These are phyloP conservation scores for Arothron firmamentum DNA, from an alignment of 2,113 vertebrate genomes.

Conservation along the genomic window DNA sequence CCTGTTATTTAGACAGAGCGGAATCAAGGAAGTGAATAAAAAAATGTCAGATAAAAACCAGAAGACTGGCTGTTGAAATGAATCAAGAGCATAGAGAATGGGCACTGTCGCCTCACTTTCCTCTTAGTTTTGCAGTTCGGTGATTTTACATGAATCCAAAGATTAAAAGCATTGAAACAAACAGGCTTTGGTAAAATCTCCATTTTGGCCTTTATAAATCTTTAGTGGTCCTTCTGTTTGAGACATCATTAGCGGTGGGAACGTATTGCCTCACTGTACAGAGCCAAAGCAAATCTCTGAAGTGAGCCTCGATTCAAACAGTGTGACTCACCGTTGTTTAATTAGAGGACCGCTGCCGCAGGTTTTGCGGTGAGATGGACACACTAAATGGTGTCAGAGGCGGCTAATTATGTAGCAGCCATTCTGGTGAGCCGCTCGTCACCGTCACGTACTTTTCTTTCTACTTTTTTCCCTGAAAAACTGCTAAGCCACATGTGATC, in stretches of 20 bases:
- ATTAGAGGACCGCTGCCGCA: conserved; percentile 32
- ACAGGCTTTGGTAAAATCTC: conserved; percentile 8
- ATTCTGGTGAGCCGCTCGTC: conserved; percentile 43
- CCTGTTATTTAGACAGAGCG: conserved; percentile 32
- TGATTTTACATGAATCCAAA: conserved; percentile 14
- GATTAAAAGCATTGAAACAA: conserved; percentile 12
- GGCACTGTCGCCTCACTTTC: conserved; percentile 19
- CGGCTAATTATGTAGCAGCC: conserved; percentile 52
- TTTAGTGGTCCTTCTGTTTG: conserved; percentile 6
- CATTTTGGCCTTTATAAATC: conserved; percentile 13
- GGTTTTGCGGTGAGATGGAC: conserved; percentile 38
- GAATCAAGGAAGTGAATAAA: conserved; percentile 49
- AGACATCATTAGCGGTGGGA: conserved; percentile 29
- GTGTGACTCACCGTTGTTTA: conserved; percentile 30
- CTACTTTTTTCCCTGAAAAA: conserved; percentile 17
- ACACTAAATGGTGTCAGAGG: conserved; percentile 55
- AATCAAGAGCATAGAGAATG: conserved; percentile 20
- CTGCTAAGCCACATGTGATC: conserved; percentile 49
- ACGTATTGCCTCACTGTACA: conserved; percentile 16
- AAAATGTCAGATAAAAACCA: conserved; percentile 23
- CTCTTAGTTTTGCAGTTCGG: conserved; percentile 12
- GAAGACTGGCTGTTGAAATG: conserved; percentile 25
- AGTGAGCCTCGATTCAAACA: conserved; percentile 28
- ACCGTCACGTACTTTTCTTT: conserved; percentile 40
- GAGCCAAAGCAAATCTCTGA: conserved; percentile 12